Evolutionary conservation across 2,113 vertebrate species (phyloP).

Genomic region (Saguinus imperator): DNA sequence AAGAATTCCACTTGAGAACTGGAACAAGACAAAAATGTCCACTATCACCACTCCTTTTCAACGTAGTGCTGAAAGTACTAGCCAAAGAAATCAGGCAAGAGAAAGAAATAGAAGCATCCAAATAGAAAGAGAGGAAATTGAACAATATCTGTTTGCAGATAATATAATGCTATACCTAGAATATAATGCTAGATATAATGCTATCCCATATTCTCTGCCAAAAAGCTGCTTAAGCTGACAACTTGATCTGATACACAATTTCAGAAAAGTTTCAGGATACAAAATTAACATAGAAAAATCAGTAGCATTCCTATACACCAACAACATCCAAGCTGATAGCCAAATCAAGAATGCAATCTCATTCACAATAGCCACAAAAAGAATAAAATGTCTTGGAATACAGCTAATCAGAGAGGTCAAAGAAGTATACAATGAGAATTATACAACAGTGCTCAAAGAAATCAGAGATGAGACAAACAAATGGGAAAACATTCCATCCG

Average conservation of each 20-base stretch:
- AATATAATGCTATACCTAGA: neutral
- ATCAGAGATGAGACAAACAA: neutral
- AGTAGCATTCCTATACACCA: neutral
- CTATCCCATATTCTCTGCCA: neutral
- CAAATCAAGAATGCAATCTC: neutral
- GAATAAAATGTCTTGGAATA: neutral
- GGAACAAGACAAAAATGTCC: neutral
- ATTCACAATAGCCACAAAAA: neutral
- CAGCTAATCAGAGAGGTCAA: neutral
- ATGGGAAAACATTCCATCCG: neutral
- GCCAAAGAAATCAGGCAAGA: neutral
- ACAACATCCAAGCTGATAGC: neutral
- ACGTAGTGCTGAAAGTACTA: neutral
- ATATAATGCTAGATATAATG: neutral
- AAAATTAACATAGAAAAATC: neutral
- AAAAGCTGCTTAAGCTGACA: neutral
- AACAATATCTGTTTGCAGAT: neutral
- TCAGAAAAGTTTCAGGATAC: neutral
- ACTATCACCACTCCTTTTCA: neutral
- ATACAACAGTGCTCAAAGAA: neutral
- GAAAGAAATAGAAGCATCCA: neutral
- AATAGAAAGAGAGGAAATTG: neutral
- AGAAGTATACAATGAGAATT: neutral
- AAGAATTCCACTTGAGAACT: neutral
- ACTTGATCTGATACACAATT: neutral